These are phyloP conservation scores for Pimpla rufipes DNA, from an alignment of 2,888 invertebrate genomes.

Conservation along the genomic window DNA sequence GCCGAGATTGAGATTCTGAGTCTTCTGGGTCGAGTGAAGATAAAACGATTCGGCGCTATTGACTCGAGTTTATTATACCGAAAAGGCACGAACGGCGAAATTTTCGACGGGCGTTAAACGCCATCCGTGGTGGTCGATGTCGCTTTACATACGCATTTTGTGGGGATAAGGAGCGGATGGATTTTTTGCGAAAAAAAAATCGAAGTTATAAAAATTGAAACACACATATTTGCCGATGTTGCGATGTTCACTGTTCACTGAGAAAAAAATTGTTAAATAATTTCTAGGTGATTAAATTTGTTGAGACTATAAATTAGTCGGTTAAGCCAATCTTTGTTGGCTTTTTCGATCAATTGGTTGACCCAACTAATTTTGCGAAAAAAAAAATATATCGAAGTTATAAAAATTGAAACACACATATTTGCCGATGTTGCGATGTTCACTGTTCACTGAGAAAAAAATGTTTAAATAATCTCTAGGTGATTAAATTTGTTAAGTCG, in stretches of 20 bases:
- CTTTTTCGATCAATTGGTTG: no score
- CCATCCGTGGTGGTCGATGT: no score
- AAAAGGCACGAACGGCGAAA: not conserved
- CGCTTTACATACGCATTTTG: no score
- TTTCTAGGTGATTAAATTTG: no score
- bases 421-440: no score
- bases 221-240: not conserved
- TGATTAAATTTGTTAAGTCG: no score
- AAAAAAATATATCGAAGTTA: not conserved
- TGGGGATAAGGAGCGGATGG: not conserved
- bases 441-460: no score
- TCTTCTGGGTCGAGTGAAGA: constrained; percentile 27
- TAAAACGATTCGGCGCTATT: constrained; percentile 1
- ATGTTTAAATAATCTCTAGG: no score
- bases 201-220: not conserved
- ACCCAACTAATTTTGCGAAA: no score
- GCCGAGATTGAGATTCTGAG: constrained; percentile 30
- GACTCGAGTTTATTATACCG: constrained; percentile 3
- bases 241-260: no score
- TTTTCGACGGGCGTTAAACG: not conserved
- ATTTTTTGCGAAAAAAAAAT: not conserved
- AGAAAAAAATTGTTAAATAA: no score
- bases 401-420: not conserved
- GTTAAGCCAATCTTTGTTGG: no score
- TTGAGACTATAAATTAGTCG: not conserved